A percentile compares a stretch with the other conserved stretches of the same genome.
Evolutionary conservation across 1,140 invertebrate genomes (phyloP).

Genomic region (Brachionus plicatilis): DNA sequence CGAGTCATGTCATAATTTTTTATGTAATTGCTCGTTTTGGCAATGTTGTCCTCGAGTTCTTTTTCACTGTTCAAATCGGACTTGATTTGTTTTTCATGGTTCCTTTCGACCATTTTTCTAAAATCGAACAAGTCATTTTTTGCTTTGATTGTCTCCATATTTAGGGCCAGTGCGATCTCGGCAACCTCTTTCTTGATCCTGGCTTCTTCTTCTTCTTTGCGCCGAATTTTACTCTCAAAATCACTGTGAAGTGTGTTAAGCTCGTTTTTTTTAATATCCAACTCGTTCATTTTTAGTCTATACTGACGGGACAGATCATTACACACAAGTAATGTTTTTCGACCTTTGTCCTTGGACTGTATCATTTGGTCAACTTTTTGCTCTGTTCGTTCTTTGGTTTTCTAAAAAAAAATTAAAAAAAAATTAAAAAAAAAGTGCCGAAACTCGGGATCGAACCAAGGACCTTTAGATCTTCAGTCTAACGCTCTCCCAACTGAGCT

Average conservation of each 20-base stretch:
- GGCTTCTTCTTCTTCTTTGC: conserved; percentile 51
- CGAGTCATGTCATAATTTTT: conserved; percentile 49
- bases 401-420: conserved; percentile 41
- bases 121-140: conserved; percentile 44
- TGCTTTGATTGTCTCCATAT: conserved; percentile 51
- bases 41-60: conserved; percentile 45
- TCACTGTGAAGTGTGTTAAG: conserved; percentile 48
- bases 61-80: conserved; percentile 43
- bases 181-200: conserved; percentile 49
- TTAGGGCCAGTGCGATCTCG: conserved; percentile 49
- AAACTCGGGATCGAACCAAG: conserved; percentile 35
- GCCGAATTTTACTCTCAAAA: conserved; percentile 50
- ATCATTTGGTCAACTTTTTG: conserved; percentile 41
- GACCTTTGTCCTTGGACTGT: conserved; percentile 44
- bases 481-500: conserved; percentile 30
- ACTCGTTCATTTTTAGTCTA: conserved; percentile 47
- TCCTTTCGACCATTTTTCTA: conserved; percentile 43
- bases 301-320: conserved; percentile 48
- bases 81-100: conserved; percentile 43
- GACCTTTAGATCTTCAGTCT: conserved; percentile 21
- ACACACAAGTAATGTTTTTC: conserved; percentile 47
- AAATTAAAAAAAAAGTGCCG: conserved; percentile 2
- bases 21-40: conserved; percentile 49
- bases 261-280: conserved; percentile 50
- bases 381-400: conserved; percentile 45